A percentile compares a stretch with the other conserved stretches of the same genome.
phyloP scores from a whole-genome alignment of 2,797 vertebrate species.

The Myiotriccus ornatus region DNA sequence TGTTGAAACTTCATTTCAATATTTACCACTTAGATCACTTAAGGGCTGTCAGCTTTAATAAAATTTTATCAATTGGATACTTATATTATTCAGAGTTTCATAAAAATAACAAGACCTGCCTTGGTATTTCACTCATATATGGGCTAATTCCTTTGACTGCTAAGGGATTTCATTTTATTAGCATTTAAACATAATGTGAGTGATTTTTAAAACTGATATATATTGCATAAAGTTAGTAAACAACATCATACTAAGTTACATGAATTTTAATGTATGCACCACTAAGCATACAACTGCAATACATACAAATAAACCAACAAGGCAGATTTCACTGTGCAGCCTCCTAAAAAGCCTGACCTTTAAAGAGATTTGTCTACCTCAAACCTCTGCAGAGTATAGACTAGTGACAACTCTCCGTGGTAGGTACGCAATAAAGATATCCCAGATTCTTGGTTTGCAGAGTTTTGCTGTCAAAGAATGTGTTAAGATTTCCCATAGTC shows the following conservation, averaged over 20 bases:
- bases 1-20: slow-evolving; percentile 84
- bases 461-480: background rate
- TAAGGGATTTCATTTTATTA: slow-evolving; percentile 80
- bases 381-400: background rate
- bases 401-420: background rate
- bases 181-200: slow-evolving; percentile 57
- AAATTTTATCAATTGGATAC: slow-evolving; percentile 84
- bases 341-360: background rate
- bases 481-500: background rate
- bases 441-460: background rate
- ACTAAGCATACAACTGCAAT: background rate
- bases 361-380: background rate
- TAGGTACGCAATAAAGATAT: background rate
- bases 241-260: background rate
- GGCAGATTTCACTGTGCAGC: background rate
- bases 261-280: slow-evolving; percentile 1
- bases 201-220: slow-evolving; percentile 35
- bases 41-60: slow-evolving; percentile 87
- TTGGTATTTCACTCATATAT: slow-evolving; percentile 75
- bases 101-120: slow-evolving; percentile 78
- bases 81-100: slow-evolving; percentile 84
- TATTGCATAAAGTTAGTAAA: slow-evolving; percentile 28
- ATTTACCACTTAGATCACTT: slow-evolving; percentile 87
- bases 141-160: slow-evolving; percentile 72
- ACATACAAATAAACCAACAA: background rate